Evolutionary conservation across 2,888 invertebrate genomes (phyloP).

Genomic region (Dysmachus trigonus): DNA sequence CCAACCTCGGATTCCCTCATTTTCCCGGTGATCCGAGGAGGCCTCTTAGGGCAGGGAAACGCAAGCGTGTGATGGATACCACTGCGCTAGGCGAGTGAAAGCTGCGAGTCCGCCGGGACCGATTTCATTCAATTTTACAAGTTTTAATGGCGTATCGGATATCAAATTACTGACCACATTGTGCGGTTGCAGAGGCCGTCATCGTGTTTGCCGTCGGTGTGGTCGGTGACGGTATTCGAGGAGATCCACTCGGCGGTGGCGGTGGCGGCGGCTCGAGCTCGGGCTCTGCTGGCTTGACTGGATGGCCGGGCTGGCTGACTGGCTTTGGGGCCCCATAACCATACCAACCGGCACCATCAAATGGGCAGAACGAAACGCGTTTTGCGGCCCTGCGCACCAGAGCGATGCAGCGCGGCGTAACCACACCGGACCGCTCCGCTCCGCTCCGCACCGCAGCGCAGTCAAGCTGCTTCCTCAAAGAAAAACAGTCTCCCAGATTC

Average conservation of each 20-base stretch:
- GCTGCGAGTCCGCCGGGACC: constrained; percentile 43
- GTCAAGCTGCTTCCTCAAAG: background rate
- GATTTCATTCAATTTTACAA: constrained; percentile 54
- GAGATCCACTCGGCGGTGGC: constrained; percentile 13
- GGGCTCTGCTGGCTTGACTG: background rate
- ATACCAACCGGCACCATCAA: background rate
- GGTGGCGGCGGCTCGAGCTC: background rate
- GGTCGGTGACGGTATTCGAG: constrained; percentile 44
- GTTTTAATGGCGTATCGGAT: constrained; percentile 56
- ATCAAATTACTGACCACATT: constrained; percentile 53
- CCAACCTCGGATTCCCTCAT: background rate
- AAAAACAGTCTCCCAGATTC: background rate
- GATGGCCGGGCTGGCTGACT: too few species aligned
- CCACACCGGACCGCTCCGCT: background rate
- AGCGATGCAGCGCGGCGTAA: background rate
- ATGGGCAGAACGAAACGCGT: background rate
- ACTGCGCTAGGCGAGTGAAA: constrained; percentile 13
- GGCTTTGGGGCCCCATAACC: background rate
- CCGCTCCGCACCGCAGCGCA: background rate
- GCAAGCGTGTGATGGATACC: constrained; percentile 20
- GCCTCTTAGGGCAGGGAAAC: constrained; percentile 3
- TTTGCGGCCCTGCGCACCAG: constrained; percentile 10
- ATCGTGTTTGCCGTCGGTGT: constrained; percentile 45
- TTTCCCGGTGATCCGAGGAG: background rate
- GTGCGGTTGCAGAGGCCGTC: constrained; percentile 48